Evolutionary conservation across 1,140 invertebrate species (phyloP).

Genomic region (Phortica variegata): DNA sequence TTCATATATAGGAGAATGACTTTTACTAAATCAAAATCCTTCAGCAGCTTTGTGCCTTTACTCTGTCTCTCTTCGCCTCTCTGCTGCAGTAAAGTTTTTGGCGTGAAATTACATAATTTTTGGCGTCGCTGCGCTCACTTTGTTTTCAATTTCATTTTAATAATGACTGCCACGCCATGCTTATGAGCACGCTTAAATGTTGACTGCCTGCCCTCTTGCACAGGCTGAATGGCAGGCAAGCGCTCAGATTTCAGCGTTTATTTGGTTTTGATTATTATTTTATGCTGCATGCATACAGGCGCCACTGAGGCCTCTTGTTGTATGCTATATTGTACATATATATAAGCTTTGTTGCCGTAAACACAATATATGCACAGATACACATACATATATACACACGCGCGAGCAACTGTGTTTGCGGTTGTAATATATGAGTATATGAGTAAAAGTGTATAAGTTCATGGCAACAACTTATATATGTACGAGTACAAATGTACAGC

Average conservation of each 20-base stretch:
- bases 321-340: neutral
- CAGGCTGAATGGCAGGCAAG: no score
- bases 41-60: neutral
- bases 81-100: constrained; percentile 22
- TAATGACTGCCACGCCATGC: constrained; percentile 28
- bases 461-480: neutral
- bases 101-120: neutral
- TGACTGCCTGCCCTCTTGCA: no score
- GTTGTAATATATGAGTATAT: neutral
- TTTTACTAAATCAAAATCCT: constrained; percentile 35
- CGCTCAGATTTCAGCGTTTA: constrained; percentile 49
- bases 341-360: neutral
- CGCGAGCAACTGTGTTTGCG: no score
- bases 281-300: constrained; percentile 22
- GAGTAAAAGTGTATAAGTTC: neutral
- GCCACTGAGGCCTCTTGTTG: no score
- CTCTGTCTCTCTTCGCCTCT: constrained; percentile 3
- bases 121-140: neutral
- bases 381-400: no score
- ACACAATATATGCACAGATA: no score
- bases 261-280: constrained; percentile 54
- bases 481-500: neutral
- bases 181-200: no score
- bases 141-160: constrained; percentile 47
- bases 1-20: no score